Evolutionary conservation across 1,140 invertebrate genomes (phyloP).

Genomic region (Helicoverpa zea): DNA sequence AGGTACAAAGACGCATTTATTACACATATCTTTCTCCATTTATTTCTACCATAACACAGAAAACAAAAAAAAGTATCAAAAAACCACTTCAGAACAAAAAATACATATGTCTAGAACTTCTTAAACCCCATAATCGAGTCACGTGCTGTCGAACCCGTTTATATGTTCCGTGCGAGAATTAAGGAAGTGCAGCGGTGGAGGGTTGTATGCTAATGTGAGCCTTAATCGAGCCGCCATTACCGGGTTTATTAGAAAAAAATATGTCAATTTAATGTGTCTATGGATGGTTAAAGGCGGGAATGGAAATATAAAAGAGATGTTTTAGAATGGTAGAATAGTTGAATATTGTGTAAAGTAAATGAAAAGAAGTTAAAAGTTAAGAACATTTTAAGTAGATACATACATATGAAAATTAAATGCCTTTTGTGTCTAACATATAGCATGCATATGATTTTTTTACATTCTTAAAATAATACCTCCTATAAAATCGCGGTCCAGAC

Average conservation of each 20-base stretch:
- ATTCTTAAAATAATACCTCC: neutral
- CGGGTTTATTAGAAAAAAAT: slow-evolving; percentile 30
- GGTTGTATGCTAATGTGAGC: slow-evolving; percentile 52
- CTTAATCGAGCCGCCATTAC: slow-evolving; percentile 33
- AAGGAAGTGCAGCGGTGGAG: slow-evolving; percentile 53
- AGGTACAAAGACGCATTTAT: too few species aligned
- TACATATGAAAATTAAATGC: too few species aligned
- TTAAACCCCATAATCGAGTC: slow-evolving; percentile 37
- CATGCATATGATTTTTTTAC: neutral
- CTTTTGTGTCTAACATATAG: too few species aligned
- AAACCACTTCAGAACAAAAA: neutral
- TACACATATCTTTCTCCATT: too few species aligned
- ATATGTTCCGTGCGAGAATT: slow-evolving; percentile 52
- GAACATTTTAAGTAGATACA: too few species aligned
- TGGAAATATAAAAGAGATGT: neutral
- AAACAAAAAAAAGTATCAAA: neutral
- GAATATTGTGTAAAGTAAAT: too few species aligned
- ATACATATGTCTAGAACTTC: neutral
- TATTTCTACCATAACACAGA: neutral
- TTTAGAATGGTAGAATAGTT: too few species aligned
- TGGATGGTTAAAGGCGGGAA: neutral
- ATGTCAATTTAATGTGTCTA: neutral
- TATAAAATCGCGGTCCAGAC: neutral
- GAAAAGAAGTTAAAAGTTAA: too few species aligned
- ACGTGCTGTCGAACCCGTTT: slow-evolving; percentile 56